Base-by-base conservation (phyloP, 2,113 vertebrate species). In the Aix galericulata region DNA sequence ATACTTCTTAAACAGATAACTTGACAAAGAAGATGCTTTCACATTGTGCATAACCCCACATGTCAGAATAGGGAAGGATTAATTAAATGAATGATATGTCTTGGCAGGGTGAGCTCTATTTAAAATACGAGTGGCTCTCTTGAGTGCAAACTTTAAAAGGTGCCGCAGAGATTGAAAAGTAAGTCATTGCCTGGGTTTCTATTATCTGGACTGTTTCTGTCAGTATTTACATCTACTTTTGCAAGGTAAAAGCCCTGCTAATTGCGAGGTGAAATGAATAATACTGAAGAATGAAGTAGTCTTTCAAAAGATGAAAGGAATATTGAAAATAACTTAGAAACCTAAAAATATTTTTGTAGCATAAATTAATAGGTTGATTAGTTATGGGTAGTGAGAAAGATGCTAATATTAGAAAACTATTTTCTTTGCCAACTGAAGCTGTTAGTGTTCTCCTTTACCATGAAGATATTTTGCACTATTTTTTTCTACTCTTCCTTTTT, bases 21-120 rank as follows among this genome's bases (percentile, higher is more conserved):
- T 82, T 32, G 31, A 31, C 82, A 53, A 55, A 46, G 53, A 55
- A 58, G n/a, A 8, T 80, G 34, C 55, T 69, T 17, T 69, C 58
- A 13, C 13, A 11, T 34, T 68, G 32, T 59, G 8, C 0, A 0
- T 50, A 16, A 62, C 5, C n/a, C 27, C 29, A 8, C 1, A 0
- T 11, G 6, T 71, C 32, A 62, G 46, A 36, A 36, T 62, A 36
- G 36, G 34, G 59, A 36, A 62, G 22, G 60, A 62, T 62, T 36
- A 60, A 60, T 60, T 64, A 64, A 29, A 23, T 64, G 36, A 83
- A 69, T 34, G 38, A 11, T 42, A 16, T 91, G 23, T 62, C n/a
- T 36, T 91, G 52, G 31, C 36, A 84, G 17, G 11, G 20, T 26
- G 50, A 79, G 34, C 13, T 66, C 25, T 78, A 0, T 26, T 26